These are phyloP conservation scores for Alloscopus bannaensis DNA, from an alignment of 2,888 invertebrate species.

Conservation along the genomic window DNA sequence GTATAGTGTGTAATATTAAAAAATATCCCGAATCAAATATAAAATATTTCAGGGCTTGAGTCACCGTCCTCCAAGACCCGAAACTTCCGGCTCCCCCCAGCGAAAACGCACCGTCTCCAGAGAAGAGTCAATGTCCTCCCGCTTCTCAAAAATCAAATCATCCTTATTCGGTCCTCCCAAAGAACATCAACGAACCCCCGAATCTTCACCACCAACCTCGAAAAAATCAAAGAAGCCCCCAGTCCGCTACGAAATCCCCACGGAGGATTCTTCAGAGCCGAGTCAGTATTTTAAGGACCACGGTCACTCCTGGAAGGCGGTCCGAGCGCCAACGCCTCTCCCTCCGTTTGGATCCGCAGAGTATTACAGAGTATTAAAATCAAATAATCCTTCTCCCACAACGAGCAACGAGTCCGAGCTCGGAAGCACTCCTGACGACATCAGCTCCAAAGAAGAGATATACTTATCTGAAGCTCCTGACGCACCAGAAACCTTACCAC, in stretches of 20 bases:
- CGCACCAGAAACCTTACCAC: constrained; percentile 25
- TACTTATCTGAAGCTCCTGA: constrained; percentile 70
- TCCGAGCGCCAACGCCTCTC: constrained; percentile 71
- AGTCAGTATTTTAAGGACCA: constrained; percentile 70
- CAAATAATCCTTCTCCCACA: constrained; percentile 71
- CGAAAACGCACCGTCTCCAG: constrained; percentile 54
- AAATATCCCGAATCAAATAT: background rate
- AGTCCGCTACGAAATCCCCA: constrained; percentile 66
- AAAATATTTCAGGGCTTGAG: constrained; percentile 42
- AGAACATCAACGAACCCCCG: constrained; percentile 32
- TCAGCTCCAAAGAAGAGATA: constrained; percentile 69
- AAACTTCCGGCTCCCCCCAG: constrained; percentile 58
- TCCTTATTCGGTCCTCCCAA: constrained; percentile 64
- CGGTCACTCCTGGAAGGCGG: constrained; percentile 70
- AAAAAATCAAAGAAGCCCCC: constrained; percentile 37
- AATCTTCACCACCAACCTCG: constrained; percentile 10
- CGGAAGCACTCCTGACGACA: constrained; percentile 69
- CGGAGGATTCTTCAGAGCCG: constrained; percentile 71
- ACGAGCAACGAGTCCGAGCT: constrained; percentile 71
- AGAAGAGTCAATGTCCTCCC: constrained; percentile 65
- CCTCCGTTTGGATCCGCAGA: constrained; percentile 71
- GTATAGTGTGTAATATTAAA: constrained; percentile 10
- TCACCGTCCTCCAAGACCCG: constrained; percentile 52
- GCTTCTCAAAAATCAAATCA: constrained; percentile 67
- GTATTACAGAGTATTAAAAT: constrained; percentile 71